phyloP scores from a whole-genome alignment of 2,797 vertebrate species.

The Discoglossus pictus region DNA sequence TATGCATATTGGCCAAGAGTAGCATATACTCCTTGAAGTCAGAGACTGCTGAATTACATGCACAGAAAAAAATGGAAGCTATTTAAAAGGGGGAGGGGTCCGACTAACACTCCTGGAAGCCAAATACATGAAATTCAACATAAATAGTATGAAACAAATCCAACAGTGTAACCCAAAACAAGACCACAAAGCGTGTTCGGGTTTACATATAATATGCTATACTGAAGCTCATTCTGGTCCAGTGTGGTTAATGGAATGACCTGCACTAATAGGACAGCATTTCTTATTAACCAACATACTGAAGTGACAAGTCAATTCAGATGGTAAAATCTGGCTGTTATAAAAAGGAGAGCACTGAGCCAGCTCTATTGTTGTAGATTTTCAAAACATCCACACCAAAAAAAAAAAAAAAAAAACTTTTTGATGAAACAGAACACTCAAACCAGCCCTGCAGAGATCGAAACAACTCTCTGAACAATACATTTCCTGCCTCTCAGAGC shows the following conservation, averaged over 20 bases:
- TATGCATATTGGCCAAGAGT: not conserved
- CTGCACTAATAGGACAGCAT: constrained; percentile 6
- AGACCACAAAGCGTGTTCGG: constrained; percentile 53
- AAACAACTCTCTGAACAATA: not conserved
- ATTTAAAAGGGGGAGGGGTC: too few species aligned
- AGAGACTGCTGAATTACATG: not conserved
- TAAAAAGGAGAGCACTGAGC: not conserved
- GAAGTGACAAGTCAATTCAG: constrained; percentile 5
- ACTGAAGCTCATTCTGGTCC: constrained; percentile 14
- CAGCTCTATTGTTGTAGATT: constrained; percentile 10
- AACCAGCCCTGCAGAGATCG: not conserved
- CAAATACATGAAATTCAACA: not conserved
- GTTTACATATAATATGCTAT: constrained; percentile 29
- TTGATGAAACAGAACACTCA: too few species aligned
- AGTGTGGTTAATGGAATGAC: constrained; percentile 10
- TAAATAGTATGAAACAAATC: constrained; percentile 5
- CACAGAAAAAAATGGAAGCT: too few species aligned
- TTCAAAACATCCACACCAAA: constrained; percentile 17
- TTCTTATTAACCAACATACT: constrained; percentile 13
- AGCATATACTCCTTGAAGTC: not conserved
- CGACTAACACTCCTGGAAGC: too few species aligned
- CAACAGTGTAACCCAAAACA: constrained; percentile 44
- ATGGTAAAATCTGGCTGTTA: not conserved
- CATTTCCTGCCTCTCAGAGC: constrained; percentile 4
- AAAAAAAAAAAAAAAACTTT: too few species aligned